Evolutionary conservation across 2,113 vertebrate species (phyloP).

Genomic region (Chionomys nivalis): DNA sequence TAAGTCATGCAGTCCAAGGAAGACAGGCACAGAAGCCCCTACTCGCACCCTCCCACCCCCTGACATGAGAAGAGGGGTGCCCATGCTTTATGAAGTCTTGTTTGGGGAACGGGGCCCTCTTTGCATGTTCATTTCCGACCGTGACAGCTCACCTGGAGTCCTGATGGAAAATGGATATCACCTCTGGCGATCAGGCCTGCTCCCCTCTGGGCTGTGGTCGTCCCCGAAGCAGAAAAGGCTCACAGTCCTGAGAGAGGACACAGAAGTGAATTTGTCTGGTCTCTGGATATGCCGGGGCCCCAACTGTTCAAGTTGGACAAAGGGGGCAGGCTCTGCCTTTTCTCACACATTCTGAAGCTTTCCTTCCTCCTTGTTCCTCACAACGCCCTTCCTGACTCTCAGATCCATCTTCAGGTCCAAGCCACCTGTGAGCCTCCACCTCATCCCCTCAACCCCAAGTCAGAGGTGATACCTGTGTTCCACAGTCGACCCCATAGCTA

Average conservation of each 20-base stretch:
- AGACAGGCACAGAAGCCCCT: not conserved
- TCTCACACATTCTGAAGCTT: not conserved
- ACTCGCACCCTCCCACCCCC: no score
- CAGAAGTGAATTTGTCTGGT: not conserved
- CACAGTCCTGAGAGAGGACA: not conserved
- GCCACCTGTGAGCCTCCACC: not conserved
- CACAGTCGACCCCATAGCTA: no score
- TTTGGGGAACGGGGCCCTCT: not conserved
- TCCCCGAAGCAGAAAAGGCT: not conserved
- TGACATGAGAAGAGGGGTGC: not conserved
- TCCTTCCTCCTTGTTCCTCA: not conserved
- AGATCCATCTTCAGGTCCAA: not conserved
- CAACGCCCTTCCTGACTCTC: no score
- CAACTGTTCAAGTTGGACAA: not conserved
- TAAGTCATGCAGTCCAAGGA: not conserved
- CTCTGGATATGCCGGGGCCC: not conserved
- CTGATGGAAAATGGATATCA: not conserved
- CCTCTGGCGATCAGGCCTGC: not conserved
- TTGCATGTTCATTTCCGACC: not conserved
- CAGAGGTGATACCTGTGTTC: not conserved
- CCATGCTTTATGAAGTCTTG: not conserved
- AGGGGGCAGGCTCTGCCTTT: not conserved
- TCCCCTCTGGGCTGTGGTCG: not conserved
- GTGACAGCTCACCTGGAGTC: not conserved
- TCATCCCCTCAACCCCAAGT: not conserved